phyloP scores from a whole-genome alignment of 2,797 vertebrate species.

The Cyprinodon diabolis region DNA sequence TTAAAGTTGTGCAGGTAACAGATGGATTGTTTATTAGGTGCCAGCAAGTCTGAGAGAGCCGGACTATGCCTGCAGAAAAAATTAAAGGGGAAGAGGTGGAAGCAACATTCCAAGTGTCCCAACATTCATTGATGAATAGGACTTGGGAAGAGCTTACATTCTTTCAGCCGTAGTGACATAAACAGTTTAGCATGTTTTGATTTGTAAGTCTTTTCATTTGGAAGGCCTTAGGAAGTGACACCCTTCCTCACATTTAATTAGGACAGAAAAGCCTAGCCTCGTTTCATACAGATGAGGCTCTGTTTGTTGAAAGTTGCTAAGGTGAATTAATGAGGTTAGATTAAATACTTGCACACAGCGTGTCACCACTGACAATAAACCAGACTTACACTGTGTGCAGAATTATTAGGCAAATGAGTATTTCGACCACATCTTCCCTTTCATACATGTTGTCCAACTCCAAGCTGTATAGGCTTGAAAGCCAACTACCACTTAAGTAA shows the following conservation, averaged over 20 bases:
- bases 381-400: too few species aligned
- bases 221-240: constrained; percentile 43
- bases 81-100: not conserved
- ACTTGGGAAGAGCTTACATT: constrained; percentile 63
- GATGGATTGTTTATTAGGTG: too few species aligned
- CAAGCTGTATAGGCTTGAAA: too few species aligned
- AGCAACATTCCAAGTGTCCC: constrained; percentile 40
- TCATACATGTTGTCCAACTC: too few species aligned
- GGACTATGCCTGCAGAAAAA: constrained; percentile 16
- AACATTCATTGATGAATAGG: constrained; percentile 44
- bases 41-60: constrained; percentile 27
- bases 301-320: too few species aligned
- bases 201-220: constrained; percentile 37
- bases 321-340: not conserved
- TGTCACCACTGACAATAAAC: too few species aligned
- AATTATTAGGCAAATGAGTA: too few species aligned
- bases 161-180: constrained; percentile 50
- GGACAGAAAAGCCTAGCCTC: not conserved
- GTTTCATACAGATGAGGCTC: constrained; percentile 5
- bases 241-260: constrained; percentile 27
- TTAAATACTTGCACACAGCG: not conserved
- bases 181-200: constrained; percentile 64
- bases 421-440: too few species aligned
- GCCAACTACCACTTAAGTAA: too few species aligned
- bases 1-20: too few species aligned